A percentile compares a stretch with the other conserved stretches of the same genome.
phyloP scores from a whole-genome alignment of 2,888 invertebrate genomes.

The Drosophila kanekoi region DNA sequence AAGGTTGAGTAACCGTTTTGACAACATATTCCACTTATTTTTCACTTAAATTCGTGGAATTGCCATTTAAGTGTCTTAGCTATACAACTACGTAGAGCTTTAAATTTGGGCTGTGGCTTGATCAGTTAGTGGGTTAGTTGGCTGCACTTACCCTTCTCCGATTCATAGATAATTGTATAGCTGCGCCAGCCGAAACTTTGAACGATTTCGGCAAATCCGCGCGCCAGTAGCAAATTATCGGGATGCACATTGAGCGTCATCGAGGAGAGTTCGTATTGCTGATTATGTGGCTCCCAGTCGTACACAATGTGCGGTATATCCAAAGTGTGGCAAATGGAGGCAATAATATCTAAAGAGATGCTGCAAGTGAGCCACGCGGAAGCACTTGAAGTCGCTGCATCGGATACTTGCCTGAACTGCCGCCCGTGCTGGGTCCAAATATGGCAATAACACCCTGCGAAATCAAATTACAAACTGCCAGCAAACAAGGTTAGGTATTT shows the following conservation, averaged over 20 bases:
- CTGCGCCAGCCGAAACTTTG: slow-evolving; percentile 91
- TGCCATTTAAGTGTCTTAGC: too few species aligned
- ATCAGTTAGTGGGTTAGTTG: too few species aligned
- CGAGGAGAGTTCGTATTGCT: slow-evolving; percentile 83
- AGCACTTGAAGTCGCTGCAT: not conserved
- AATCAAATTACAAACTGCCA: slow-evolving; percentile 88
- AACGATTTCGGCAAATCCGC: slow-evolving; percentile 91
- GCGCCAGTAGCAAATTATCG: slow-evolving; percentile 87
- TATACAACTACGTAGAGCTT: too few species aligned
- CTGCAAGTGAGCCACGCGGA: not conserved
- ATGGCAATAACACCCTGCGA: slow-evolving; percentile 89
- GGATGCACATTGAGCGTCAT: slow-evolving; percentile 91
- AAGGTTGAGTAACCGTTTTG: too few species aligned
- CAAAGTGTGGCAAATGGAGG: slow-evolving; percentile 88
- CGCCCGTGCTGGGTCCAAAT: slow-evolving; percentile 87
- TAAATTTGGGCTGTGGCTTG: too few species aligned
- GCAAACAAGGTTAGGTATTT: not conserved
- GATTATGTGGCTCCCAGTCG: slow-evolving; percentile 86
- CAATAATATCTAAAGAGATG: slow-evolving; percentile 77
- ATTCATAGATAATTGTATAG: slow-evolving; percentile 93
- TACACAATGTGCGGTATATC: slow-evolving; percentile 89
- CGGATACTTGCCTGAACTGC: slow-evolving; percentile 85
- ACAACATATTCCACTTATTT: too few species aligned
- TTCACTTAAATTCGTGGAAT: too few species aligned
- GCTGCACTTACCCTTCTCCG: slow-evolving; percentile 88